Percentiles rank a stretch among this genome's conserved stretches.
phyloP scores from a whole-genome alignment of 2,888 invertebrate species.

The Sussaba pulchella region DNA sequence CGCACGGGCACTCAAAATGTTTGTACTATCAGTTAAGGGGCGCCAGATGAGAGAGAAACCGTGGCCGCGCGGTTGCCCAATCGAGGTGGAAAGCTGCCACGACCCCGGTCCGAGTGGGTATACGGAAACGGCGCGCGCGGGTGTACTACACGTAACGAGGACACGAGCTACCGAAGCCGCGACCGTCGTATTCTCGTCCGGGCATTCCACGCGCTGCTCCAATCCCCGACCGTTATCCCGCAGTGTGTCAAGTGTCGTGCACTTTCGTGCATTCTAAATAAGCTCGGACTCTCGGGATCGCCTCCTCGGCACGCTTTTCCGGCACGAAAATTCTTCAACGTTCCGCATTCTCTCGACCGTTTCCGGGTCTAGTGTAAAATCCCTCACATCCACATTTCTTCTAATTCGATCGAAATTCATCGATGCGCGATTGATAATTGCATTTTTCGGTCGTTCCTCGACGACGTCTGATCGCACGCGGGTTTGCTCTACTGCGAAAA shows the following conservation, averaged over 20 bases:
- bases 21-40: slow-evolving; percentile 72
- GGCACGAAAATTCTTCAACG: slow-evolving; percentile 5
- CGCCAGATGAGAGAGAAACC: slow-evolving; percentile 53
- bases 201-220: slow-evolving; percentile 29
- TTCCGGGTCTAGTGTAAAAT: too few species aligned
- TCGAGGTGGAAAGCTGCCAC: slow-evolving; percentile 57
- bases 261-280: slow-evolving; percentile 75
- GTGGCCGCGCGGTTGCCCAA: slow-evolving; percentile 27
- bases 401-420: too few species aligned
- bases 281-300: slow-evolving; percentile 45
- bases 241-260: slow-evolving; percentile 72
- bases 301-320: slow-evolving; percentile 9
- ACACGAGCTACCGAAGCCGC: slow-evolving; percentile 68
- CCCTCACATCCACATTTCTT: too few species aligned
- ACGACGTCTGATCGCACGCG: slow-evolving; percentile 2
- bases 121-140: slow-evolving; percentile 38
- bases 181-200: slow-evolving; percentile 28
- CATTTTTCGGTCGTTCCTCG: neutral
- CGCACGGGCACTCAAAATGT: slow-evolving; percentile 72
- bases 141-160: slow-evolving; percentile 77
- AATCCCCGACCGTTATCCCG: slow-evolving; percentile 39
- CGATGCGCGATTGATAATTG: too few species aligned
- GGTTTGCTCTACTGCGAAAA: slow-evolving; percentile 1
- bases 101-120: slow-evolving; percentile 17
- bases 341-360: too few species aligned